Evolutionary conservation across 2,113 vertebrate species (phyloP).

Genomic region (Cynoglossus semilaevis): DNA sequence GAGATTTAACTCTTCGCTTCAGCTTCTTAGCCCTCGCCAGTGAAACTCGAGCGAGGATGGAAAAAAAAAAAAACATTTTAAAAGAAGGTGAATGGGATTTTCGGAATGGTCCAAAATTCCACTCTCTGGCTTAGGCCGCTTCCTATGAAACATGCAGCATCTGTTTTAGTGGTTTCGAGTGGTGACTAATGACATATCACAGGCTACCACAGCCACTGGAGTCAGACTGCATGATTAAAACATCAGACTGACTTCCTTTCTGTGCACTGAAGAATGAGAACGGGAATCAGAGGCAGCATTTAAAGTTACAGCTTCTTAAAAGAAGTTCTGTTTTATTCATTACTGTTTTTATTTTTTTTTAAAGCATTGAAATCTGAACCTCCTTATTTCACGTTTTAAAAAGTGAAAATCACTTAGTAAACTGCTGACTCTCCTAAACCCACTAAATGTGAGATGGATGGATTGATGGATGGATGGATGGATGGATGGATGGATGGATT

Average conservation of each 20-base stretch:
- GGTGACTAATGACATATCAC: slow-evolving; percentile 44
- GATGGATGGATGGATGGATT: too few species aligned
- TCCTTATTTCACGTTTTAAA: too few species aligned
- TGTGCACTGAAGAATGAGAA: background rate
- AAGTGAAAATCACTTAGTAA: too few species aligned
- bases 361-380: too few species aligned
- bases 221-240: slow-evolving; percentile 12
- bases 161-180: slow-evolving; percentile 54
- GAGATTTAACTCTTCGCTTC: too few species aligned
- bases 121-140: slow-evolving; percentile 21
- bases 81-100: slow-evolving; percentile 34
- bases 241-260: background rate
- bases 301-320: too few species aligned
- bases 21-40: background rate
- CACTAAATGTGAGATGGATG: too few species aligned
- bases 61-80: slow-evolving; percentile 28
- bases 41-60: slow-evolving; percentile 31
- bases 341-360: background rate
- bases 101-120: slow-evolving; percentile 39
- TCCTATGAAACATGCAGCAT: slow-evolving; percentile 35
- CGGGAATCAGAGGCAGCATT: too few species aligned
- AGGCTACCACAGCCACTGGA: slow-evolving; percentile 8
- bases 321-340: background rate
- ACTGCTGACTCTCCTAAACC: too few species aligned
- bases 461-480: too few species aligned